These are phyloP conservation scores for Tinea trinotella DNA, from an alignment of 2,888 invertebrate genomes.

Conservation along the genomic window DNA sequence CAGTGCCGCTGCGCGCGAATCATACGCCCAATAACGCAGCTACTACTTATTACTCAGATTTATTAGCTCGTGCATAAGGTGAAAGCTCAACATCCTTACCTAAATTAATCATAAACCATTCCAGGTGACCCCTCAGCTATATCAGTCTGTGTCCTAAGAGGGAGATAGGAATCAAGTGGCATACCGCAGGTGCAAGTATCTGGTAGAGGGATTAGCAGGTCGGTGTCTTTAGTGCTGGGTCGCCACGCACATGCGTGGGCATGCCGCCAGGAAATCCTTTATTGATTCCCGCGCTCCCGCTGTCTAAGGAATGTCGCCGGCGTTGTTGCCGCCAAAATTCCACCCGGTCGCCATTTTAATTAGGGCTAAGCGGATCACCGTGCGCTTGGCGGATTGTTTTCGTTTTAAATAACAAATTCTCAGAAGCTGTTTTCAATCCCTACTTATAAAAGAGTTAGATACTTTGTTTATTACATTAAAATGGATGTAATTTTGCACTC, in stretches of 20 bases:
- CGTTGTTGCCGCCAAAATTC: conserved; percentile 61
- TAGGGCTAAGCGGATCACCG: conserved; percentile 50
- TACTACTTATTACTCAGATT: conserved; percentile 63
- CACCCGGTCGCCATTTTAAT: conserved; percentile 48
- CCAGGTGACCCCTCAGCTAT: conserved; percentile 20
- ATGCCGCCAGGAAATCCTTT: conserved; percentile 71
- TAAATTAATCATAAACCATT: conserved; percentile 20
- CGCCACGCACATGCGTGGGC: conserved; percentile 71
- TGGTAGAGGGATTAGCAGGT: conserved; percentile 20
- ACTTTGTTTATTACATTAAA: not conserved
- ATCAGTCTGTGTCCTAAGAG: conserved; percentile 28
- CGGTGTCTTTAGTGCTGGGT: conserved; percentile 20
- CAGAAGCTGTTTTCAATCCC: not conserved
- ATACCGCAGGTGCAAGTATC: conserved; percentile 19
- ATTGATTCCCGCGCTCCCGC: conserved; percentile 70
- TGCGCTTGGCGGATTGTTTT: conserved; percentile 39
- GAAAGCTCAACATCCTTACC: conserved; percentile 43
- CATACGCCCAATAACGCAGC: conserved; percentile 68
- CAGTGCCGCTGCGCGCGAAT: conserved; percentile 69
- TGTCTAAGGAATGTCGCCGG: conserved; percentile 67
- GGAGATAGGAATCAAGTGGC: not conserved
- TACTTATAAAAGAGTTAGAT: conserved; percentile 4
- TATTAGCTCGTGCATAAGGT: conserved; percentile 58
- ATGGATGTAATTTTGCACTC: too few species aligned
- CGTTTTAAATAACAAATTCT: conserved; percentile 35